These are phyloP conservation scores for Drosophila cognata DNA, from an alignment of 2,888 invertebrate species.

Conservation along the genomic window DNA sequence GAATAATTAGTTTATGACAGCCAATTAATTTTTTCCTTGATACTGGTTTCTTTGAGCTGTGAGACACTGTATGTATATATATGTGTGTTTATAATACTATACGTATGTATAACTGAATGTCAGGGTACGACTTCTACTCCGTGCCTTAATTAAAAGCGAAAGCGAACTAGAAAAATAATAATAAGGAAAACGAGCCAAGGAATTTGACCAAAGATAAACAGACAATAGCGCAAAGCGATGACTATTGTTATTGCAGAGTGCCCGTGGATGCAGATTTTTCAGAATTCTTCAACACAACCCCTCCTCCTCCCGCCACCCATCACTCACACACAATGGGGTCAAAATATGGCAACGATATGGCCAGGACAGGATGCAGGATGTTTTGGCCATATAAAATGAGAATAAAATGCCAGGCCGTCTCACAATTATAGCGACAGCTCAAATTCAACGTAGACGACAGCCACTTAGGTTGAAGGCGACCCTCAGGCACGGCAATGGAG, in stretches of 20 bases:
- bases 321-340: slow-evolving; percentile 39
- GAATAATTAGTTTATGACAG: no score
- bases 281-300: slow-evolving; percentile 36
- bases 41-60: no score
- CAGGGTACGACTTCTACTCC: slow-evolving; percentile 23
- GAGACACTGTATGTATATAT: neutral
- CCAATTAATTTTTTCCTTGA: no score
- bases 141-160: slow-evolving; percentile 72
- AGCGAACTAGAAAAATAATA: slow-evolving; percentile 60
- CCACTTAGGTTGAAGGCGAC: slow-evolving; percentile 47
- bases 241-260: slow-evolving; percentile 63
- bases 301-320: neutral
- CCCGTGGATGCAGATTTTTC: slow-evolving; percentile 62
- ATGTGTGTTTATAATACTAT: neutral
- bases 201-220: slow-evolving; percentile 76
- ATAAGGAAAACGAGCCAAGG: slow-evolving; percentile 60
- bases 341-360: slow-evolving; percentile 65
- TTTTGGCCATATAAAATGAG: slow-evolving; percentile 61
- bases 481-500: slow-evolving; percentile 33
- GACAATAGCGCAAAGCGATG: slow-evolving; percentile 65
- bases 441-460: slow-evolving; percentile 60
- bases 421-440: slow-evolving; percentile 70
- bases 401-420: slow-evolving; percentile 73
- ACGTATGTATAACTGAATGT: slow-evolving; percentile 3
- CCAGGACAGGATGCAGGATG: slow-evolving; percentile 24